A percentile compares a stretch with the other conserved stretches of the same genome.
Conservation (phyloP, 2,113 vertebrate species). For the Ornithorhynchus anatinus region DNA sequence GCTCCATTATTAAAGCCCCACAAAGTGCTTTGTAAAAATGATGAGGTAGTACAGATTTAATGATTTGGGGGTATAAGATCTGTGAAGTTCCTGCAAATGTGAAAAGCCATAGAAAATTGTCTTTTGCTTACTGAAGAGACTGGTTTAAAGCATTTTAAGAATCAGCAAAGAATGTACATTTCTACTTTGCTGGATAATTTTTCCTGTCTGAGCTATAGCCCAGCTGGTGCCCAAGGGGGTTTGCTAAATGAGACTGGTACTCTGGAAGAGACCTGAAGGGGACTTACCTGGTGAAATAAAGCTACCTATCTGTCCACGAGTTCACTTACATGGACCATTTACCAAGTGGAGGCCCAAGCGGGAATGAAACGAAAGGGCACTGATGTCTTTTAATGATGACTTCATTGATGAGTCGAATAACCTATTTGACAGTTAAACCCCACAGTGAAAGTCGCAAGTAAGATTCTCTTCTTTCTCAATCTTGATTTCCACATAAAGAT, state of each 20-base stretch:
- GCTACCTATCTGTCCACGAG: background rate
- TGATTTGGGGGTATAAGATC: background rate
- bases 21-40: conserved; percentile 18
- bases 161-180: conserved; percentile 11
- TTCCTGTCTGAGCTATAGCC: background rate
- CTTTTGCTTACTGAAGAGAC: conserved; percentile 4
- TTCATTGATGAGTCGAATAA: conserved; percentile 11
- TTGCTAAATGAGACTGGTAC: background rate
- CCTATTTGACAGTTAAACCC: conserved; percentile 38
- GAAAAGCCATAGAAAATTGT: conserved; percentile 14
- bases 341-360: no score
- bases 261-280: background rate
- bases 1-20: background rate
- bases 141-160: conserved; percentile 21
- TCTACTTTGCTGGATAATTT: conserved; percentile 16
- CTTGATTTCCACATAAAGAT: conserved; percentile 44
- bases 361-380: no score
- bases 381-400: no score
- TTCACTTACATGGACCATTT: background rate
- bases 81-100: conserved; percentile 22
- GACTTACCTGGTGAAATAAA: conserved; percentile 3
- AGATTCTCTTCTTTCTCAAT: background rate
- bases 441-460: conserved; percentile 1
- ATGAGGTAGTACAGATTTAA: conserved; percentile 6
- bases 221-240: background rate